Base-by-base conservation (phyloP, 2,888 invertebrate genomes). In the Drosophila ezoana region DNA sequence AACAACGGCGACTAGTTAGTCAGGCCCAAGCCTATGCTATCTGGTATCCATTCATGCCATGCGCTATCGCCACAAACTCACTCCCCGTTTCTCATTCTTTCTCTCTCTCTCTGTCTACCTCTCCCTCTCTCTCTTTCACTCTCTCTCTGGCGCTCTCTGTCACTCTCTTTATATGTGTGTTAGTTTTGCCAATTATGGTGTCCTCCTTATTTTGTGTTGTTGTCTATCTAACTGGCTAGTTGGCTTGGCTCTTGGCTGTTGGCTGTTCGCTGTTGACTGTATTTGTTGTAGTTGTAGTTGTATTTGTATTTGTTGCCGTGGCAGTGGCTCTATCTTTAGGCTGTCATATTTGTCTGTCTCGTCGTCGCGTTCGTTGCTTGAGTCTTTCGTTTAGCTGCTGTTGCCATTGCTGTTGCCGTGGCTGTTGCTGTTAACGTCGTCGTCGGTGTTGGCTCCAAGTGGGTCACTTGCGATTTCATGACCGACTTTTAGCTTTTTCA, bases 391-490 rank as follows among this genome's bases (percentile, higher is more conserved):
- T 88, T 72, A 65, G 73, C 65, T 64, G 38, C 41, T 28, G 61
- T 23, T 11, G 57, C 41, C 40, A 49, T 44, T 38, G 59, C 40
- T 59, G 57, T 48, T 59, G 32, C 49, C 2, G 57, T 44, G 37
- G 62, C 60, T 47, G 44, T 48, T 38, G 64, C 61, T n/a, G 49
- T 49, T 49, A 33, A 32, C 45, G 79, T 75, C 72, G 66, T 78
- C 67, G 63, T 75, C 52, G 57, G 67, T 79, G 76, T 70, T 76
- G 83, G 72, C 89, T 89, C 71, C 74, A 91, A 90, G 90, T 91
- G 73, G 91, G 91, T 91, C 90, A 91, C 91, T 91, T 91, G 91
- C 91, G 91, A 91, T 91, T 91, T 91, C 91, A 90, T 91, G 91
- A 91, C 91, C 91, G 90, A 91, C 91, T 91, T 91, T 85, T 79